Percentiles rank a stretch among this genome's conserved stretches.
Conservation (phyloP, 2,113 vertebrate genomes). For the Accipiter virgatus region DNA sequence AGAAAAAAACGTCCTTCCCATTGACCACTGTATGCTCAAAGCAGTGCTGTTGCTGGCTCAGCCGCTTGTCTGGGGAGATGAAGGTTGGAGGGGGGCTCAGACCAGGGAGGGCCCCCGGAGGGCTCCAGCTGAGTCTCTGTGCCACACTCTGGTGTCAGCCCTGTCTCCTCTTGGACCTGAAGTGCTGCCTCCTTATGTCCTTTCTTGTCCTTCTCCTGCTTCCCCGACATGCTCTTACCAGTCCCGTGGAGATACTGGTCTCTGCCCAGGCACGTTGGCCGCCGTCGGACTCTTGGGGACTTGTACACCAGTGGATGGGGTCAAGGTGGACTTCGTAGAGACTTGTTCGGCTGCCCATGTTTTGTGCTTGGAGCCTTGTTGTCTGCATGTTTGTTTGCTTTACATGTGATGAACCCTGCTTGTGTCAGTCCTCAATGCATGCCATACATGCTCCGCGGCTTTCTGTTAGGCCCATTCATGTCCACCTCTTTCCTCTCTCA, state of each 20-base stretch:
- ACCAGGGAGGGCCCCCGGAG: not conserved
- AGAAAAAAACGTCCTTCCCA: not conserved
- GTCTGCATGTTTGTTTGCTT: constrained; percentile 64
- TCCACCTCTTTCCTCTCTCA: not conserved
- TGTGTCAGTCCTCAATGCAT: not conserved
- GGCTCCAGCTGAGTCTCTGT: not conserved
- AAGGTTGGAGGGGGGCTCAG: not conserved
- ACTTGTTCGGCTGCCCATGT: constrained; percentile 42
- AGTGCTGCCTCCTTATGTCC: constrained; percentile 63
- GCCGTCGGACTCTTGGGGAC: constrained; percentile 95
- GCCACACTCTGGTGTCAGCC: not conserved
- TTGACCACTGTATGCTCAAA: not conserved
- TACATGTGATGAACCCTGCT: constrained; percentile 59
- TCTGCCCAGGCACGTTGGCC: constrained; percentile 89
- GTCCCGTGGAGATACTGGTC: constrained; percentile 96
- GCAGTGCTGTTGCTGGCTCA: not conserved
- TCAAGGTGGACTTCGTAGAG: constrained; percentile 86
- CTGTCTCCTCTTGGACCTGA: not conserved
- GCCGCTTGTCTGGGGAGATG: not conserved
- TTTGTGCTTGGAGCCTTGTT: constrained; percentile 23
- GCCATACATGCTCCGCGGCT: not conserved
- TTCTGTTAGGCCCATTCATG: not conserved
- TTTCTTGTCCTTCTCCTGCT: constrained; percentile 81
- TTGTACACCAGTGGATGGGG: constrained; percentile 92
- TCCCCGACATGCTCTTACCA: constrained; percentile 78